A percentile compares a stretch with the other conserved stretches of the same genome.
phyloP scores from a whole-genome alignment of 2,113 vertebrate genomes.

The Pomatorhinus ruficollis region DNA sequence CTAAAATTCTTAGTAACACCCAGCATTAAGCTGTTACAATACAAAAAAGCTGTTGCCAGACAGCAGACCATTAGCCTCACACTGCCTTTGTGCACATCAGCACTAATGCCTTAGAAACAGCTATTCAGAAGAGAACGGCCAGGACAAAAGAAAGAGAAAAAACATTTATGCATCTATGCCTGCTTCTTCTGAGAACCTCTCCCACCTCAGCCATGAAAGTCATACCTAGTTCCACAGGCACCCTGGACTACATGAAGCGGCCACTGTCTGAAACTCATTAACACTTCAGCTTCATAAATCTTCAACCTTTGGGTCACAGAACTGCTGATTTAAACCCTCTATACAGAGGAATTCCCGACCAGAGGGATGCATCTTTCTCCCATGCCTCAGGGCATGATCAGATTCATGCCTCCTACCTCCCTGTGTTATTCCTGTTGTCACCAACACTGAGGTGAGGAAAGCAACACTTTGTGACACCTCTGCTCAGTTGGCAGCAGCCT shows the following conservation, averaged over 20 bases:
- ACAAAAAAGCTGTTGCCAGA: neutral
- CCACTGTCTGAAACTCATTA: rapidly evolving
- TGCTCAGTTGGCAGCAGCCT: neutral
- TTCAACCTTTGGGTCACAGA: neutral
- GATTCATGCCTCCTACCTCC: neutral
- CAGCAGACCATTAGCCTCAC: neutral
- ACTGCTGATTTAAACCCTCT: neutral
- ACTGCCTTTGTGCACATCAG: neutral
- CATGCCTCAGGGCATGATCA: neutral
- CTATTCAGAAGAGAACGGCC: neutral
- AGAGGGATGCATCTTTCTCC: neutral
- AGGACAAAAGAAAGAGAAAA: neutral
- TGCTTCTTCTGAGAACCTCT: neutral
- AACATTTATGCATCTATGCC: neutral
- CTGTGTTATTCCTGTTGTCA: neutral
- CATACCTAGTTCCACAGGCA: neutral
- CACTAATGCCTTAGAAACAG: neutral
- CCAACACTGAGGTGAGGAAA: neutral
- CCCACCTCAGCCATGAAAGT: neutral
- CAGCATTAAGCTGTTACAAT: neutral
- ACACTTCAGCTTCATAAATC: neutral
- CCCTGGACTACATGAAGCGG: neutral
- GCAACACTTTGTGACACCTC: neutral
- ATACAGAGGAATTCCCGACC: neutral
- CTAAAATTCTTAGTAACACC: neutral